phyloP scores from a whole-genome alignment of 1,140 invertebrate genomes.

The Laupala kohalensis region DNA sequence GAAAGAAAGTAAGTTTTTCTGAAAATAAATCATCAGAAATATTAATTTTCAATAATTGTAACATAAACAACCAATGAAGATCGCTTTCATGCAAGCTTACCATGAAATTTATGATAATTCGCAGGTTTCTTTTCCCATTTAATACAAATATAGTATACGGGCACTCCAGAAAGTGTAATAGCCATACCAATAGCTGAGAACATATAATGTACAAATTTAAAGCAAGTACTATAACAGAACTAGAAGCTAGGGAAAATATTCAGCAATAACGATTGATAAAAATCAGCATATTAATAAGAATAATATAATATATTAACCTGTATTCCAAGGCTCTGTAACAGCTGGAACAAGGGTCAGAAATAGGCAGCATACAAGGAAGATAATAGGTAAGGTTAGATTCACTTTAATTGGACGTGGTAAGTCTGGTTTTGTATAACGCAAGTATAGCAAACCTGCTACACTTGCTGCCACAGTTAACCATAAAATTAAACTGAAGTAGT shows the following conservation, averaged over 20 bases:
- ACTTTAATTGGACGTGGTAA: slow-evolving; percentile 70
- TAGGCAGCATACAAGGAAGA: slow-evolving; percentile 34
- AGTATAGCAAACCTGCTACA: slow-evolving; percentile 63
- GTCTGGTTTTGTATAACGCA: slow-evolving; percentile 57
- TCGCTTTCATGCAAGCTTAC: slow-evolving; percentile 8
- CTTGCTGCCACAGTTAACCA: slow-evolving; percentile 65
- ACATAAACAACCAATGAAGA: not conserved
- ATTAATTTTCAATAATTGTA: not conserved
- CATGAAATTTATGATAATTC: slow-evolving; percentile 10
- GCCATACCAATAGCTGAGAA: slow-evolving; percentile 24
- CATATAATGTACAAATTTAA: not conserved
- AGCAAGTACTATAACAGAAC: not conserved
- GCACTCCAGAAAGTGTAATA: slow-evolving; percentile 36
- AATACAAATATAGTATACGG: slow-evolving; percentile 35
- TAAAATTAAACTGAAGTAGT: slow-evolving; percentile 66
- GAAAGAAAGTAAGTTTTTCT: slow-evolving; percentile 12
- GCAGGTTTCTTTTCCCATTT: slow-evolving; percentile 17
- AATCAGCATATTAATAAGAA: not conserved
- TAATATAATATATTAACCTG: slow-evolving; percentile 11
- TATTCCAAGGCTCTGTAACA: slow-evolving; percentile 25
- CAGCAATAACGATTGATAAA: not conserved
- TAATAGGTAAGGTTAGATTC: slow-evolving; percentile 36
- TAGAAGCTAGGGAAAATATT: not conserved
- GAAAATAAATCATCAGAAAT: slow-evolving; percentile 7
- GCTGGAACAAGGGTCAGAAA: slow-evolving; percentile 37